A percentile compares a stretch with the other conserved stretches of the same genome.
Conservation (phyloP, 2,888 invertebrate species). For the Luperina nickerlii region DNA sequence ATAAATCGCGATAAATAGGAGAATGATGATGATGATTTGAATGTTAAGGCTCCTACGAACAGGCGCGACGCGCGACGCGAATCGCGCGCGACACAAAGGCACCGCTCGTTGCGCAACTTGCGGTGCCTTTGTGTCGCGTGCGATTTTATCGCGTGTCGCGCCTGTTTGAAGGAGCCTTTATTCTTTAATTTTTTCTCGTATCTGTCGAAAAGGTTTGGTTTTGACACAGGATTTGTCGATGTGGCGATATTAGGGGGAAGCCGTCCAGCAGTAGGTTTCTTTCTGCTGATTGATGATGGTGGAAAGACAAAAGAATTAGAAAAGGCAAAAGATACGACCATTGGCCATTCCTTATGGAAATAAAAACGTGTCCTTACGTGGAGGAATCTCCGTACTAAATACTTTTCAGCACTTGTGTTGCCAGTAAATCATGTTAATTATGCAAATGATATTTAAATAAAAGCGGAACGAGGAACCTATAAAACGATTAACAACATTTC, state of each 20-base stretch:
- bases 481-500: slow-evolving; percentile 43
- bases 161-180: no score
- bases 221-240: not conserved
- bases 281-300: not conserved
- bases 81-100: no score
- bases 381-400: not conserved
- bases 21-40: no score
- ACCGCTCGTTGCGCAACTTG: no score
- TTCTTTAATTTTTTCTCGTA: no score
- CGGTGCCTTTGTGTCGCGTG: no score
- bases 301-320: not conserved
- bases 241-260: no score
- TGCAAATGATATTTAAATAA: slow-evolving; percentile 47
- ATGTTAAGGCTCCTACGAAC: no score
- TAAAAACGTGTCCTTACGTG: not conserved
- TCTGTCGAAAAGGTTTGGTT: no score
- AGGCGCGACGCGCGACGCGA: no score
- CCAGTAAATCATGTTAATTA: slow-evolving; percentile 16
- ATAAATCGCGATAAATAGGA: no score
- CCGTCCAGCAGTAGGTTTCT: not conserved
- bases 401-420: not conserved
- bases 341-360: not conserved
- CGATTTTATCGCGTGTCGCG: no score
- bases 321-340: not conserved
- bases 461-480: slow-evolving; percentile 50